phyloP scores from a whole-genome alignment of 1,140 invertebrate species.

The Oreohelix idahoensis region DNA sequence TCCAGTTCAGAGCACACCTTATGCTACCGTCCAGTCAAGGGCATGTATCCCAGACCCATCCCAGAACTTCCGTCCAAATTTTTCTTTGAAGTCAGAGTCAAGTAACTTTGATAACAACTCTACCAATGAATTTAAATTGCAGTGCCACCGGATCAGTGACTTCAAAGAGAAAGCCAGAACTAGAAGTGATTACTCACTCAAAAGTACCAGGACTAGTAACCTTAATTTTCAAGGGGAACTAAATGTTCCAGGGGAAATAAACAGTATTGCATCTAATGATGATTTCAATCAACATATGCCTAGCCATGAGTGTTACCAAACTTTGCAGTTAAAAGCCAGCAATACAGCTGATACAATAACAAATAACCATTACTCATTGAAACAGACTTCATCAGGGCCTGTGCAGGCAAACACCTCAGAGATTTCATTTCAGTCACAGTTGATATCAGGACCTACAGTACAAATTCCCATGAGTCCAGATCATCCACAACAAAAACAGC shows the following conservation, averaged over 20 bases:
- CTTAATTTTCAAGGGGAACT: no score
- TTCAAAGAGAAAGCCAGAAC: background rate
- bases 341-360: background rate
- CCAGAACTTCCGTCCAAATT: slow-evolving; percentile 16
- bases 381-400: background rate
- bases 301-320: slow-evolving; percentile 3
- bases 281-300: slow-evolving; percentile 8
- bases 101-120: background rate
- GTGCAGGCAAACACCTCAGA: background rate
- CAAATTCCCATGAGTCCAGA: background rate
- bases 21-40: background rate
- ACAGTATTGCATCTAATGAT: slow-evolving; percentile 17
- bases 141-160: background rate
- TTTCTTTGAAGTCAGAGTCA: slow-evolving; percentile 15
- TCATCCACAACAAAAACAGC: no score
- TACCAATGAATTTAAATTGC: background rate
- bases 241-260: background rate
- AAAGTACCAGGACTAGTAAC: background rate
- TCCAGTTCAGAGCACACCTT: background rate
- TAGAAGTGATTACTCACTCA: background rate
- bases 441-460: background rate
- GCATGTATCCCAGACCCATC: background rate
- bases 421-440: background rate
- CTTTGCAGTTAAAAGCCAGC: background rate
- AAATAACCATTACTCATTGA: background rate